Percentiles rank a stretch among this genome's conserved stretches.
Evolutionary conservation across 2,797 vertebrate genomes (phyloP).

Genomic region (Smutsia gigantea): DNA sequence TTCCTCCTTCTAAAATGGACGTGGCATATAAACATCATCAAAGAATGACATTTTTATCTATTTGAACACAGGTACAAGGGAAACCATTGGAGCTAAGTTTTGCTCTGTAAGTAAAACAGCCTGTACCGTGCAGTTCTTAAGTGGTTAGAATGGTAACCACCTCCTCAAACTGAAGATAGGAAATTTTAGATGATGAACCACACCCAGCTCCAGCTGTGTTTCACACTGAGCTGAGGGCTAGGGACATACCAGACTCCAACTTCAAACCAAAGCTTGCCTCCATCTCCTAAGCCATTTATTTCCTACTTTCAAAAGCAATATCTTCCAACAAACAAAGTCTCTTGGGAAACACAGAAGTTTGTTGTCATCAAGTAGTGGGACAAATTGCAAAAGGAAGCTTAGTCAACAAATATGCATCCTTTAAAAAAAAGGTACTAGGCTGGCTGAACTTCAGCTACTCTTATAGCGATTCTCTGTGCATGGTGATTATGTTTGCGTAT

Average conservation of each 20-base stretch:
- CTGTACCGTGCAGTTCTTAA: neutral
- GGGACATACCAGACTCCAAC: neutral
- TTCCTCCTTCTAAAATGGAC: neutral
- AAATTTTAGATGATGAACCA: slow-evolving; percentile 2
- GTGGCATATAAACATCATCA: neutral
- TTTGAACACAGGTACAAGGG: neutral
- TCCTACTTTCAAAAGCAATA: slow-evolving; percentile 40
- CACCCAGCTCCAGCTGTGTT: slow-evolving; percentile 62
- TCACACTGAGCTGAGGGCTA: neutral
- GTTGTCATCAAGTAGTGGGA: neutral
- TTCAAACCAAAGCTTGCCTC: neutral
- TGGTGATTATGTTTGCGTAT: neutral
- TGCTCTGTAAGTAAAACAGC: slow-evolving; percentile 13
- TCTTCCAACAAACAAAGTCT: neutral
- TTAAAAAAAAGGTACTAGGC: neutral
- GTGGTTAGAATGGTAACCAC: slow-evolving; percentile 52
- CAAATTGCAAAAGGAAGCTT: slow-evolving; percentile 40
- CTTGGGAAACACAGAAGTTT: slow-evolving; percentile 4
- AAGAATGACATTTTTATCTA: neutral
- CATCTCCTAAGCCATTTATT: neutral
- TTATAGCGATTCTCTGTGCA: neutral
- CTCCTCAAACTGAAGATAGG: slow-evolving; percentile 53
- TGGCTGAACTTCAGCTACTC: neutral
- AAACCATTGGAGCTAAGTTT: neutral
- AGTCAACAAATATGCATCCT: neutral